Evolutionary conservation across 2,888 invertebrate species (phyloP), one percentile per base, ranked within the genome.

Genomic region (Diplolepis rosae): DNA sequence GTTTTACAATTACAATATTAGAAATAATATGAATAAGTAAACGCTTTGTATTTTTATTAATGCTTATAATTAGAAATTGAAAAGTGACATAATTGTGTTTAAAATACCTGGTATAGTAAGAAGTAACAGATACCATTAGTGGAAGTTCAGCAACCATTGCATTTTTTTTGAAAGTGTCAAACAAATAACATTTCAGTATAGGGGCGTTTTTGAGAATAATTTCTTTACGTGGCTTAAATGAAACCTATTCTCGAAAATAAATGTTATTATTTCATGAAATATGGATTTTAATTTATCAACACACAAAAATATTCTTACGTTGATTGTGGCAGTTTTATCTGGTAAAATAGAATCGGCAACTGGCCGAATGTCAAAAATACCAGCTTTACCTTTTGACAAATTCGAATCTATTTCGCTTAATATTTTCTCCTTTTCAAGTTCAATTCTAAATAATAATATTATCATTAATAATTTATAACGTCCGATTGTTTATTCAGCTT

Each of bases 121-220:
- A 72, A 4, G 70, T 52, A 13, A 86, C 69, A 3, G 86, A 84
- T 13, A 87, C 73, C 1, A 78, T 80, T 4, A 87, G 67, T 22
- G 84, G 86, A 71, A 87, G 76, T 75, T 83, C 79, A 0, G 85
- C 84, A 67, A 86, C 78, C 4, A 80, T 39, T 2, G 69, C 70
- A 1, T 75, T 61, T 30, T 76, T 67, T 28, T 80, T 81, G 9
- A 79, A 74, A 0, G 70, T 68, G 61, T 87, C 85, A 5, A 83
- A 45, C 15, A 87, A 68, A 52, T 79, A 76, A 42, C 84, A 85
- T 65, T 76, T 81, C 13, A 87, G 52, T 66, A 87, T 72, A 0
- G 81, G 80, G 22, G 69, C 71, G 35, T 81, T 72, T 39, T 70
- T 79, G n/a, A 84, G 51, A 48, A 52, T 70, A 32, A 87, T 68